Percentiles rank a stretch among this genome's conserved stretches.
Conservation (phyloP, 2,888 invertebrate genomes). For the Tromatobia lineatoria region DNA sequence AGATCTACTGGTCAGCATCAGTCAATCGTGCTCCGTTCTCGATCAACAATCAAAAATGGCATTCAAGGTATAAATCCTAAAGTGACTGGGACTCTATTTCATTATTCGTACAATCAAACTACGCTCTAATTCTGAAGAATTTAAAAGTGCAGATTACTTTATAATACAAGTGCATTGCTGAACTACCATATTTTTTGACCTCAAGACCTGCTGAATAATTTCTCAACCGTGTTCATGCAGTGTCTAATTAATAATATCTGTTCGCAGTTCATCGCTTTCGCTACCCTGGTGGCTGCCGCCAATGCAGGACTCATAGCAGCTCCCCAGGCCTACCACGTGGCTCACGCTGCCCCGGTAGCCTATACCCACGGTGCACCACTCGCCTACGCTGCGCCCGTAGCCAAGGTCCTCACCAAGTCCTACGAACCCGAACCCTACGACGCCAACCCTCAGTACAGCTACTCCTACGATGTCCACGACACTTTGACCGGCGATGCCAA, state of each 20-base stretch:
- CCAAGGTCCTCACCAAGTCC: constrained; percentile 51
- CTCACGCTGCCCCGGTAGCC: constrained; percentile 55
- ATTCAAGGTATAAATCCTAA: constrained; percentile 57
- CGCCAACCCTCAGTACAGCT: constrained; percentile 70
- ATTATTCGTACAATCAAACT: background rate
- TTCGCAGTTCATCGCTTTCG: constrained; percentile 64
- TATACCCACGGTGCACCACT: constrained; percentile 60
- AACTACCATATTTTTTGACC: background rate
- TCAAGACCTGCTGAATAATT: too few species aligned
- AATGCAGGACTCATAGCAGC: constrained; percentile 64
- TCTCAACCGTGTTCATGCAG: background rate
- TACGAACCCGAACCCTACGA: constrained; percentile 62
- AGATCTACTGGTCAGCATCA: constrained; percentile 54
- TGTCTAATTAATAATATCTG: constrained; percentile 16
- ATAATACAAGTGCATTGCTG: background rate
- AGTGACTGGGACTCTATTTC: background rate
- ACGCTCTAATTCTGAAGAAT: background rate
- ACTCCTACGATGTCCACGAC: constrained; percentile 71
- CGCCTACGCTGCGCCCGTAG: constrained; percentile 59
- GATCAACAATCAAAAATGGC: constrained; percentile 61
- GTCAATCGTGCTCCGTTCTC: constrained; percentile 63
- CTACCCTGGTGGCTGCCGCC: constrained; percentile 65
- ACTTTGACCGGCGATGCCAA: constrained; percentile 68
- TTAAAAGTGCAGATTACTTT: background rate
- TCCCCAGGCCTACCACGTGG: constrained; percentile 59